phyloP scores from a whole-genome alignment of 2,113 vertebrate species.

The Tapirus terrestris region DNA sequence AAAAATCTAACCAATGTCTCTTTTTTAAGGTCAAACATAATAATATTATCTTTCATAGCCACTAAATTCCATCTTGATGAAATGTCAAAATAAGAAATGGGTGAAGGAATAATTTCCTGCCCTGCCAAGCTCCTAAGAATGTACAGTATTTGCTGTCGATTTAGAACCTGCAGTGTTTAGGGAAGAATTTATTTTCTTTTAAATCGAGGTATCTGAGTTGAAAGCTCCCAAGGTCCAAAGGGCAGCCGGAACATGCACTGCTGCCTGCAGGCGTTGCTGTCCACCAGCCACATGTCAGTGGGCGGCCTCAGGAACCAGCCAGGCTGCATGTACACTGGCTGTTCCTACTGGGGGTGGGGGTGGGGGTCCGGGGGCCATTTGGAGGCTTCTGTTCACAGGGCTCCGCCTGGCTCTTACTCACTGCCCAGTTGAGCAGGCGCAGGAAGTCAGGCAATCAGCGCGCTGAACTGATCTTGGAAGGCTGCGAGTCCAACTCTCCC shows the following conservation, averaged over 20 bases:
- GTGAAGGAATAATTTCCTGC: slow-evolving; percentile 47
- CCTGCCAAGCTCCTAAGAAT: slow-evolving; percentile 15
- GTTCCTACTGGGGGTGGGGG: background rate
- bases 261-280: background rate
- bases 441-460: background rate
- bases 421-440: background rate
- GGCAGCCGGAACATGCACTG: background rate
- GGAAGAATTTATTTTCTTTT: slow-evolving; percentile 51
- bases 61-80: slow-evolving; percentile 67
- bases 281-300: background rate
- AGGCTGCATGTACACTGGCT: fast-evolving
- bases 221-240: background rate
- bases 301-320: background rate
- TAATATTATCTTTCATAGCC: slow-evolving; percentile 15
- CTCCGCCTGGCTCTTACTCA: background rate
- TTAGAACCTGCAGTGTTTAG: background rate
- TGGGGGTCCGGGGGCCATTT: fast-evolving
- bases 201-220: background rate
- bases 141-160: background rate
- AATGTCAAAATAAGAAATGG: slow-evolving; percentile 52
- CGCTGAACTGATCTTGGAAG: background rate
- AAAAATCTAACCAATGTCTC: background rate
- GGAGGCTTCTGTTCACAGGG: too few species aligned
- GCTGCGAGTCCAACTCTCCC: background rate
- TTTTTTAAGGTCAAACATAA: slow-evolving; percentile 40